These are phyloP conservation scores for Amiota mariae DNA, from an alignment of 2,888 invertebrate species.

Conservation along the genomic window DNA sequence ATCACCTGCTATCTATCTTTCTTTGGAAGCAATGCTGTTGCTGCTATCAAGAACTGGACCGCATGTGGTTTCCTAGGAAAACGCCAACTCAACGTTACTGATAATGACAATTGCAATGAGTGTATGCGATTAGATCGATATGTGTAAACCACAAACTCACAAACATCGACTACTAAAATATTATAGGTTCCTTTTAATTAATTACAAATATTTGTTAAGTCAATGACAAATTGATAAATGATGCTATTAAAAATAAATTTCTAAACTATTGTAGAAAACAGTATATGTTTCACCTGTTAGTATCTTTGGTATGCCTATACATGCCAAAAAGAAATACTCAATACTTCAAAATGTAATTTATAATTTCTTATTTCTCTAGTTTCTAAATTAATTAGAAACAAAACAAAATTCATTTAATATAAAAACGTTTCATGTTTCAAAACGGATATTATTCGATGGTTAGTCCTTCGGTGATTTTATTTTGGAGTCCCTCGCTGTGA, in stretches of 20 bases:
- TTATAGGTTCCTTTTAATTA: conserved; percentile 55
- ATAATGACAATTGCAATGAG: conserved; percentile 2
- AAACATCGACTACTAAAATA: conserved; percentile 41
- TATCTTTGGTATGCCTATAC: neutral
- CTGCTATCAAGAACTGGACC: conserved; percentile 24
- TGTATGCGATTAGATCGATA: conserved; percentile 18
- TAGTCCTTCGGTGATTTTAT: too few relatives aligned
- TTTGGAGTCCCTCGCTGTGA: neutral
- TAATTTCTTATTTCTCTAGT: too few relatives aligned
- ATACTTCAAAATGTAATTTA: too few relatives aligned
- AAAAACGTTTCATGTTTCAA: too few relatives aligned
- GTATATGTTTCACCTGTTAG: conserved; percentile 17
- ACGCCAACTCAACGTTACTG: neutral
- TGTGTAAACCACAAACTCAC: neutral
- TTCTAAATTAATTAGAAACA: too few relatives aligned
- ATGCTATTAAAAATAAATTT: conserved; percentile 23
- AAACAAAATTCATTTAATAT: too few relatives aligned
- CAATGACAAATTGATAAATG: conserved; percentile 29
- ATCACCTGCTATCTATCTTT: too few relatives aligned
- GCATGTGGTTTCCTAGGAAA: conserved; percentile 44
- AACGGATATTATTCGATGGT: too few relatives aligned
- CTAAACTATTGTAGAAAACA: neutral
- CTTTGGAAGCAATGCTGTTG: too few relatives aligned
- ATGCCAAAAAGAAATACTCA: neutral
- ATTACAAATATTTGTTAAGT: conserved; percentile 63